phyloP scores from a whole-genome alignment of 1,140 invertebrate species.

The Hirudo medicinalis region DNA sequence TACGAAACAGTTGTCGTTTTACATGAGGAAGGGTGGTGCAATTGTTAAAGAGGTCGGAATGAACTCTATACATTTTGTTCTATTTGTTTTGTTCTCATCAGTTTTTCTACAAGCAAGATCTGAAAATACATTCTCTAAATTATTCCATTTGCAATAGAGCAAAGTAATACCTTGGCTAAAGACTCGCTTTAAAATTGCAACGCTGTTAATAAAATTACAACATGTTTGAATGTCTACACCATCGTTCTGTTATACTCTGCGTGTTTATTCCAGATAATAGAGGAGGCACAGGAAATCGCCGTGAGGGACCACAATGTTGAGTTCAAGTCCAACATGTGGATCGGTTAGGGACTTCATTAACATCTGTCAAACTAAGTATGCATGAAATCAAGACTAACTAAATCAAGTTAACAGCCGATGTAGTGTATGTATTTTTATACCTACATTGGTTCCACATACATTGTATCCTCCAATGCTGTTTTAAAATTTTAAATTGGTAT shows the following conservation, averaged over 20 bases:
- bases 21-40: conserved; percentile 65
- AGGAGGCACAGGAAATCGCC: conserved; percentile 74
- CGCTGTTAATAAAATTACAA: background rate
- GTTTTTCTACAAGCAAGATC: background rate
- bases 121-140: background rate
- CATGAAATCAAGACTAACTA: too few species aligned
- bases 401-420: too few species aligned
- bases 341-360: conserved; percentile 50
- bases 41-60: conserved; percentile 56
- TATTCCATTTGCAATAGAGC: background rate
- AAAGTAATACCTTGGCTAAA: background rate
- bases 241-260: background rate
- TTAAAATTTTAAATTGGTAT: too few species aligned
- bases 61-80: background rate
- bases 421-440: too few species aligned
- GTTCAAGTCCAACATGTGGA: conserved; percentile 86
- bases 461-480: too few species aligned
- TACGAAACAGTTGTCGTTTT: conserved; percentile 70
- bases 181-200: background rate
- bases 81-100: conserved; percentile 4
- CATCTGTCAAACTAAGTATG: conserved; percentile 7
- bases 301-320: conserved; percentile 81
- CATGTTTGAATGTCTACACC: background rate
- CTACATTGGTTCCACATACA: too few species aligned
- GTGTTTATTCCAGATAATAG: conserved; percentile 28